These are phyloP conservation scores for Thermophis baileyi DNA, from an alignment of 2,113 vertebrate genomes.

Conservation along the genomic window DNA sequence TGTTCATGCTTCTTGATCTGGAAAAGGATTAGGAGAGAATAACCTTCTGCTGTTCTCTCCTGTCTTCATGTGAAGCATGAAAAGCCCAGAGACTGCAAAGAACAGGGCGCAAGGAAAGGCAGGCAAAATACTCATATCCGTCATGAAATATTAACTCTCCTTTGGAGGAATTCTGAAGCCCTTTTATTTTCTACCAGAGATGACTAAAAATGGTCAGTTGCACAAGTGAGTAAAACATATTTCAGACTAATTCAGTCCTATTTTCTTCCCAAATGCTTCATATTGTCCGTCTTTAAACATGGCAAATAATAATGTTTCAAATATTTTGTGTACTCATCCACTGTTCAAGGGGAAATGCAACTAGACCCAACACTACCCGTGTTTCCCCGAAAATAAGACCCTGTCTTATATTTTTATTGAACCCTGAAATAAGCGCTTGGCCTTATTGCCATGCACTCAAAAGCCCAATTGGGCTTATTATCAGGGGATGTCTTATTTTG, in stretches of 20 bases:
- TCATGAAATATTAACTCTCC: neutral
- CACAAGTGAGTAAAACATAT: neutral
- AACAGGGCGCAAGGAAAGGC: neutral
- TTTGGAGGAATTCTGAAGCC: neutral
- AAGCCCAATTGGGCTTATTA: too few relatives aligned
- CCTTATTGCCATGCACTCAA: too few relatives aligned
- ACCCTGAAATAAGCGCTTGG: too few relatives aligned
- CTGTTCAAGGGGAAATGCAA: neutral
- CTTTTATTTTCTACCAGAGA: neutral
- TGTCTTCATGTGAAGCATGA: neutral
- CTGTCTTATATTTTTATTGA: too few relatives aligned
- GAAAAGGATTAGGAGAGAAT: neutral
- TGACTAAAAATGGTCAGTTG: neutral
- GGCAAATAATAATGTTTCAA: neutral
- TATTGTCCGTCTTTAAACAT: neutral
- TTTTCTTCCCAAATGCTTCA: neutral
- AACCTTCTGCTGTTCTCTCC: neutral
- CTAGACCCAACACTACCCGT: neutral
- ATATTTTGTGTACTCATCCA: neutral
- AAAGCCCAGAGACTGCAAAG: neutral
- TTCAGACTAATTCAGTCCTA: neutral
- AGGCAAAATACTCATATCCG: neutral
- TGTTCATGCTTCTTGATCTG: neutral
- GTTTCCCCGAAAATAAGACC: too few relatives aligned
- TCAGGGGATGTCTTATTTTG: too few relatives aligned